Percentiles rank a stretch among this genome's conserved stretches.
These are phyloP conservation scores for Drosophila virilis DNA, from an alignment of 1,140 invertebrate genomes.

Conservation along the genomic window DNA sequence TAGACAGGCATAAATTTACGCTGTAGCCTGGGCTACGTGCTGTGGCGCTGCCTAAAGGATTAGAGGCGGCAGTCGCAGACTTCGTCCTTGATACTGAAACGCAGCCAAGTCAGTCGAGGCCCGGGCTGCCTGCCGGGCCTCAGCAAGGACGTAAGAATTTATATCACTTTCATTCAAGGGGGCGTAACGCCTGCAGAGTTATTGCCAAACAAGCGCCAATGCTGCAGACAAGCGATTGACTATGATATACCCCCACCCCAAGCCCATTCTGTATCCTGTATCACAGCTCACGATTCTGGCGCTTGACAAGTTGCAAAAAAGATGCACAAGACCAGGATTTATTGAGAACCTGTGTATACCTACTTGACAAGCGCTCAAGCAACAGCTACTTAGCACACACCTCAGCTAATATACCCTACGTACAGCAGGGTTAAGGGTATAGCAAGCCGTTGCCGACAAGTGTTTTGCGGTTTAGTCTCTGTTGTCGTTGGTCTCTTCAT, in stretches of 20 bases:
- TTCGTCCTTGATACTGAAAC: conserved; percentile 44
- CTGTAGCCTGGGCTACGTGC: conserved; percentile 56
- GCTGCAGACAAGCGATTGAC: conserved; percentile 23
- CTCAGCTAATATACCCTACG: neutral
- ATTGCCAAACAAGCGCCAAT: conserved; percentile 24
- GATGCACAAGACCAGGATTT: neutral
- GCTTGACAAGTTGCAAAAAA: neutral
- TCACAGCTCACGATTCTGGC: neutral
- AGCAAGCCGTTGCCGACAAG: neutral
- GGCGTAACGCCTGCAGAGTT: conserved; percentile 32
- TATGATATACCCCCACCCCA: conserved; percentile 3
- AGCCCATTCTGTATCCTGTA: neutral
- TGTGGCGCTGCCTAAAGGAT: conserved; percentile 68
- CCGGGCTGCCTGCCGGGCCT: neutral
- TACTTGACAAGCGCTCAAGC: no score
- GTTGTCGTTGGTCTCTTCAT: neutral
- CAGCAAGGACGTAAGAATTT: conserved; percentile 8
- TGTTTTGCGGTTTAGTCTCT: conserved; percentile 8
- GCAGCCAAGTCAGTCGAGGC: neutral
- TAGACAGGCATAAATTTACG: conserved; percentile 68
- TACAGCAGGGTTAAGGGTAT: neutral
- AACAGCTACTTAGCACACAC: no score
- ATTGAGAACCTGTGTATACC: no score
- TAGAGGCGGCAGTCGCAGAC: conserved; percentile 38
- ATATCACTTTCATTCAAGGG: conserved; percentile 18